Conservation (phyloP, 2,888 invertebrate genomes). For the Lamproptera curius region DNA sequence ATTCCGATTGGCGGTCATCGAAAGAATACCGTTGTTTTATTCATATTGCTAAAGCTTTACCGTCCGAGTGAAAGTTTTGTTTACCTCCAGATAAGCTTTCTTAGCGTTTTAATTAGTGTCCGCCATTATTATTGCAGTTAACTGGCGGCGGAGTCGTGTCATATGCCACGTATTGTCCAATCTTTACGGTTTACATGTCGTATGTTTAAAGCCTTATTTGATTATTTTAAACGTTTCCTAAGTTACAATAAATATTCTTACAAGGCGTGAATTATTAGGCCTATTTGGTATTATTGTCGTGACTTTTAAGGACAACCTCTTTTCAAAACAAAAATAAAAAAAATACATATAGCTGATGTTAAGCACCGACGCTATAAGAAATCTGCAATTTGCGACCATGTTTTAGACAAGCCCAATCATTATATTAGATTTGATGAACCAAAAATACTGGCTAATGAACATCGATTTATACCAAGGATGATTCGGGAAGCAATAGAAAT, state of each 20-base stretch:
- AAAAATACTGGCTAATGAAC: too few relatives aligned
- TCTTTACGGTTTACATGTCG: not conserved
- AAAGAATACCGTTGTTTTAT: not conserved
- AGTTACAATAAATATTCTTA: too few relatives aligned
- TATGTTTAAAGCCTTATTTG: not conserved
- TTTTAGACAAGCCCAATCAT: too few relatives aligned
- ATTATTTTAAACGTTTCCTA: not conserved
- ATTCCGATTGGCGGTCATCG: not conserved
- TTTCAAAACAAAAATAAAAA: not conserved
- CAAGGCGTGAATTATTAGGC: not conserved
- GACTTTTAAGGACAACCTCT: not conserved
- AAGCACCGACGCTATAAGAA: too few relatives aligned
- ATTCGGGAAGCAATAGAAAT: too few relatives aligned
- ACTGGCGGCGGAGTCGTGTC: not conserved
- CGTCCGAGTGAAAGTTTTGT: not conserved
- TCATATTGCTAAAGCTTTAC: too few relatives aligned
- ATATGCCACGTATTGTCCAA: not conserved
- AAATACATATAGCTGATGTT: too few relatives aligned
- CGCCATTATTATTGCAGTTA: not conserved
- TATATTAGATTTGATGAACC: too few relatives aligned
- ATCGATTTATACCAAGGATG: too few relatives aligned
- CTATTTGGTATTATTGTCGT: not conserved
- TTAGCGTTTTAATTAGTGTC: slow-evolving; percentile 1
- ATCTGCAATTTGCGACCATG: too few relatives aligned
- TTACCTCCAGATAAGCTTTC: not conserved